Conservation (phyloP, 2,888 invertebrate species). For the Atherix ibis region DNA sequence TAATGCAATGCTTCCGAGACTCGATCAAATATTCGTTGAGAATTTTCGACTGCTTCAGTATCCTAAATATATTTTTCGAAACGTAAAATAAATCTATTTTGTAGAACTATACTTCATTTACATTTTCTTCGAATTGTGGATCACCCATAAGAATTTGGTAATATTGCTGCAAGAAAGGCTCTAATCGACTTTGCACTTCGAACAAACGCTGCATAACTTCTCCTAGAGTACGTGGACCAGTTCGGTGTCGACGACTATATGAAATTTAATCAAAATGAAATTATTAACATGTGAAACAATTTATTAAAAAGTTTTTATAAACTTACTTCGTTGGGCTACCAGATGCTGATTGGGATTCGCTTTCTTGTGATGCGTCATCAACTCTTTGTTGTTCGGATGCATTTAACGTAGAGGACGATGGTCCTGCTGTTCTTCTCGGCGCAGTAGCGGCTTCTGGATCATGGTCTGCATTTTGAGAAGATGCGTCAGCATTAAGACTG, state of each 20-base stretch:
- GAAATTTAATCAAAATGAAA: background rate
- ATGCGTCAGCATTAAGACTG: constrained; percentile 17
- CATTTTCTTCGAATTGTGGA: constrained; percentile 34
- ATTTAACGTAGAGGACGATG: no score
- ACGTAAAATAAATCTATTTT: background rate
- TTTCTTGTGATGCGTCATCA: constrained; percentile 9
- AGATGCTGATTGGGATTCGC: background rate
- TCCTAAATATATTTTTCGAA: constrained; percentile 16
- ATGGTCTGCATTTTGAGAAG: constrained; percentile 6
- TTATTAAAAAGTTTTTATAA: no score
- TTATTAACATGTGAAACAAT: no score
- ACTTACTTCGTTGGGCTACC: no score
- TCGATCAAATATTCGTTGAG: constrained; percentile 53
- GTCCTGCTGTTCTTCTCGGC: constrained; percentile 12
- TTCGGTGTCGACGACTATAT: constrained; percentile 19
- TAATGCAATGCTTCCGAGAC: constrained; percentile 71
- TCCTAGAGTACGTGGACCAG: constrained; percentile 26
- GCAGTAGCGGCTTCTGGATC: constrained; percentile 24
- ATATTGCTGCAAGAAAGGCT: constrained; percentile 49
- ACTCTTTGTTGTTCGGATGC: constrained; percentile 8
- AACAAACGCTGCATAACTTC: constrained; percentile 28
- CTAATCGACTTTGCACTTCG: constrained; percentile 35
- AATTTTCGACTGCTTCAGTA: constrained; percentile 34
- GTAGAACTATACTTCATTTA: constrained; percentile 23
- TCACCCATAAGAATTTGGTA: constrained; percentile 44